Conservation (phyloP, 2,113 vertebrate genomes). For the Hypomesus transpacificus region DNA sequence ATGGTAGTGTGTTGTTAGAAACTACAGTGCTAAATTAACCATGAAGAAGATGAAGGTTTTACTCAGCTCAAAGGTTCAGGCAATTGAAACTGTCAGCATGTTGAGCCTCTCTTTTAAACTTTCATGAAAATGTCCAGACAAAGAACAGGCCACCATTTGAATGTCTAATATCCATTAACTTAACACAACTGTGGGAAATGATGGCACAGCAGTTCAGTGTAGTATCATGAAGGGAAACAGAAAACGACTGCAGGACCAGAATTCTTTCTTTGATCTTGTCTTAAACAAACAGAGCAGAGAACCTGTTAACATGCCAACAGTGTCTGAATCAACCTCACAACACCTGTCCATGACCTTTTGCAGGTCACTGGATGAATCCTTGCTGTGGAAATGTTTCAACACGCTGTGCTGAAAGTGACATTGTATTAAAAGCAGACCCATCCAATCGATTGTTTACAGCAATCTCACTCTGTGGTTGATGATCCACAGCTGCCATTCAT, state of each 20-base stretch:
- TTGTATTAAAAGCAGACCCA: neutral
- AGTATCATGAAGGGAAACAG: neutral
- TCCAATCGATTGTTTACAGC: neutral
- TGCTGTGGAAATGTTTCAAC: neutral
- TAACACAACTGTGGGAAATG: neutral
- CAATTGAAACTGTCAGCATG: conserved; percentile 39
- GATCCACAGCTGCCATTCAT: neutral
- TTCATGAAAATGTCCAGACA: conserved; percentile 7
- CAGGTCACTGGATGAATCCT: neutral
- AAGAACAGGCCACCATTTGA: neutral
- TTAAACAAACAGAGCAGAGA: neutral
- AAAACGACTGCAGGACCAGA: neutral
- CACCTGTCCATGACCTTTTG: conserved; percentile 3
- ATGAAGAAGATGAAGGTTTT: conserved; percentile 42
- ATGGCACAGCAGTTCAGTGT: neutral
- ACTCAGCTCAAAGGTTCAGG: conserved; percentile 40
- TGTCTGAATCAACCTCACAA: neutral
- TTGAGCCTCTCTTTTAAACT: conserved; percentile 53
- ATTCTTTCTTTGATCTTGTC: neutral
- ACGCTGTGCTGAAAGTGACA: neutral
- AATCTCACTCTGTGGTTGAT: neutral
- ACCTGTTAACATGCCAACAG: neutral
- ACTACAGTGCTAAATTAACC: conserved; percentile 24
- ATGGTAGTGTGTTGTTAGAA: conserved; percentile 50
- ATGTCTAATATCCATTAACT: conserved; percentile 1